Percentiles rank a stretch among this genome's conserved stretches.
Evolutionary conservation across 2,797 vertebrate genomes (phyloP).

Genomic region (Notamacropus eugenii): DNA sequence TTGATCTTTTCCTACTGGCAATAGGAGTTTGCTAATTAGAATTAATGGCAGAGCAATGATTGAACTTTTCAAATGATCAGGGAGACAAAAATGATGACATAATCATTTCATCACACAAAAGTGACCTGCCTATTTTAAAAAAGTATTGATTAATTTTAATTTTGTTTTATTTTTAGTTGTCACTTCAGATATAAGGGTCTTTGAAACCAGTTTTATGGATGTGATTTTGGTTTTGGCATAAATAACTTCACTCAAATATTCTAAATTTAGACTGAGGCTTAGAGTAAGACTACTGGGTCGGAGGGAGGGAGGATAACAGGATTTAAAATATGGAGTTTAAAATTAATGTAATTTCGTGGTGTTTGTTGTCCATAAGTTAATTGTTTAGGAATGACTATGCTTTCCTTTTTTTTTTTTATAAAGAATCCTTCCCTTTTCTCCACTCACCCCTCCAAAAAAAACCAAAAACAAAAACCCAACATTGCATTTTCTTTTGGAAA

Average conservation of each 20-base stretch:
- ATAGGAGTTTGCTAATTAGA: constrained; percentile 29
- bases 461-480: constrained; percentile 46
- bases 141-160: constrained; percentile 34
- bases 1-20: constrained; percentile 20
- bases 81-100: constrained; percentile 36
- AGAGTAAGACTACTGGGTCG: constrained; percentile 7
- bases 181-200: constrained; percentile 2
- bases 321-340: constrained; percentile 44
- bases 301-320: not conserved
- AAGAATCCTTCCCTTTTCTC: constrained; percentile 12
- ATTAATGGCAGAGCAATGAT: constrained; percentile 3
- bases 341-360: constrained; percentile 48
- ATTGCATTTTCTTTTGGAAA: constrained; percentile 81
- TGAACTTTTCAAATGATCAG: constrained; percentile 47
- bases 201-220: constrained; percentile 49
- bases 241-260: constrained; percentile 36
- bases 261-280: constrained; percentile 45
- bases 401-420: constrained; percentile 31
- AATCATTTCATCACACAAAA: constrained; percentile 21
- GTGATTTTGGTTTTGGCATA: constrained; percentile 41
- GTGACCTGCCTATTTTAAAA: constrained; percentile 39
- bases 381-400: constrained; percentile 64
- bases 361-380: constrained; percentile 39
- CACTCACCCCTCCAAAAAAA: constrained; percentile 25
- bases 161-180: constrained; percentile 65